phyloP scores from a whole-genome alignment of 2,113 vertebrate genomes.

The Ammospiza nelsoni region DNA sequence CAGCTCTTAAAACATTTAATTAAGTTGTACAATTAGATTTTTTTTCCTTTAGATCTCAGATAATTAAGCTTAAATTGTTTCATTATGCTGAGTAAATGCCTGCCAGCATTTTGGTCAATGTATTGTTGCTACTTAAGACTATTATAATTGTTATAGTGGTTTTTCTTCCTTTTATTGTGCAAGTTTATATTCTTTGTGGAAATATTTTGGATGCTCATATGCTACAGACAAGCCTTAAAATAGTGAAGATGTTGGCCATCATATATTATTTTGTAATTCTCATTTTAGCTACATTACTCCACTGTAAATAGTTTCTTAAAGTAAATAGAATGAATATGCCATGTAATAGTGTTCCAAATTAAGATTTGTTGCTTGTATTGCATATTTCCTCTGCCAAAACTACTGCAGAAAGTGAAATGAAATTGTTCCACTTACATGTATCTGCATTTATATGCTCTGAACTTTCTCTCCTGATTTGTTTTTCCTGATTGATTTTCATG shows the following conservation, averaged over 20 bases:
- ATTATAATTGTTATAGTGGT: neutral
- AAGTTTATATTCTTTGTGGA: neutral
- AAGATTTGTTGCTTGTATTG: neutral
- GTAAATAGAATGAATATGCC: neutral
- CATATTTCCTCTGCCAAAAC: neutral
- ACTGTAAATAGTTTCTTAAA: neutral
- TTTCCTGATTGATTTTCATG: neutral
- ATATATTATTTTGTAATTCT: neutral
- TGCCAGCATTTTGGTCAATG: neutral
- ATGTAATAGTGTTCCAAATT: neutral
- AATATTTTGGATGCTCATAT: neutral
- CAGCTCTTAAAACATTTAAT: conserved; percentile 24
- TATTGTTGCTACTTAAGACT: neutral
- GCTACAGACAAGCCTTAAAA: neutral
- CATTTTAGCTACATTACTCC: neutral
- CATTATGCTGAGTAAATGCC: neutral
- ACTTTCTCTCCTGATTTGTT: neutral
- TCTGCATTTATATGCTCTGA: neutral
- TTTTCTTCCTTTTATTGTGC: neutral
- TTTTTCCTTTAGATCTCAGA: neutral
- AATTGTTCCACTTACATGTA: neutral
- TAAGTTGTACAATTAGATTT: neutral
- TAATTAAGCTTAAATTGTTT: neutral
- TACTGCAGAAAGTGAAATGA: neutral
- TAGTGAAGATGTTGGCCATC: neutral